Evolutionary conservation across 2,113 vertebrate species (phyloP), one percentile per base, ranked within the genome.

Genomic region (Melanotaenia duboulayi): DNA sequence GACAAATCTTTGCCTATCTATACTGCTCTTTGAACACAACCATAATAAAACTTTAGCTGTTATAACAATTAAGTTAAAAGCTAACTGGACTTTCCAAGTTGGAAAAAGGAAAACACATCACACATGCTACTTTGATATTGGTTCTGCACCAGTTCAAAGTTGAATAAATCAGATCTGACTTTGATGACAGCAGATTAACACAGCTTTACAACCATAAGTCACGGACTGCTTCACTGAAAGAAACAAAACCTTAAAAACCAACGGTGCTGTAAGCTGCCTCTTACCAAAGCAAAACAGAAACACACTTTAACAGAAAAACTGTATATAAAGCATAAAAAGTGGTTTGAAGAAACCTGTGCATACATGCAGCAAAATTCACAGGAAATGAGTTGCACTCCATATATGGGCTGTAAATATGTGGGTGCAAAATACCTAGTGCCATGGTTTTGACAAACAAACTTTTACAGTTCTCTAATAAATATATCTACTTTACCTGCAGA

Each of bases 401-500:
- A 35, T 35, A 35, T 35, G 32, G 32, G 32, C 5, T 9, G 32
- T 35, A 35, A 6, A 16, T 25, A 54, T 54, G 11, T 5, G 3
- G 24, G 16, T 56, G 16, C 54, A 28, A 11, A 13, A 35, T 9
- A 35, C 20, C 0, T 1, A n/a, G 16, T 50, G 17, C 0, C 19
- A 17, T 52, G 12, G 12, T 56, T 2, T 7, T 39, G 17, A 42
- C 14, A 60, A 11, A 39, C 23, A 60, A 11, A 39, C 23, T 48
- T 25, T 51, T 6, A 44, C 19, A 54, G 37, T 65, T 57, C 20
- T 10, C 17, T 20, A 24, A 52, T 8, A 48, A 78, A 35, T 22
- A 23, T 17, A 8, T 13, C 19, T 32, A 44, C 19, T 68, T 73
- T 86, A 89, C 87, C 88, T 82, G 74, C 49, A 8, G 93, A 0